These are phyloP conservation scores for Theocolax elegans DNA, from an alignment of 1,140 invertebrate species.

Conservation along the genomic window DNA sequence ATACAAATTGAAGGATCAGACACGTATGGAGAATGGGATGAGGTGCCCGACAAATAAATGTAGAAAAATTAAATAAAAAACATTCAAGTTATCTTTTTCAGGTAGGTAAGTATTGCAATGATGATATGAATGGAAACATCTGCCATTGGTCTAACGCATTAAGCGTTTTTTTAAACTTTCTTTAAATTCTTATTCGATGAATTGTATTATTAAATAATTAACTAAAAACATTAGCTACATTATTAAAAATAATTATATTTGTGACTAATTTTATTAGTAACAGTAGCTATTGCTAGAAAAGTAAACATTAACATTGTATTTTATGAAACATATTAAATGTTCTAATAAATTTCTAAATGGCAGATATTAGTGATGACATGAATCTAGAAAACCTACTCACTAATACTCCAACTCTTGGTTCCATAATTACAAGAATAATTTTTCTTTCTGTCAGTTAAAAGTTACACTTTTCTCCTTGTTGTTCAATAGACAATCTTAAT, in stretches of 20 bases:
- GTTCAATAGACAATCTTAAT: constrained; percentile 34
- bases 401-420: constrained; percentile 39
- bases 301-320: too few species aligned
- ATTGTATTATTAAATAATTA: too few species aligned
- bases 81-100: constrained; percentile 34
- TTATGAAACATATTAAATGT: too few species aligned
- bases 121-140: constrained; percentile 54
- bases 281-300: too few species aligned
- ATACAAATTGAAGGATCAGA: constrained; percentile 12
- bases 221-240: too few species aligned
- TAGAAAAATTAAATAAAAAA: constrained; percentile 32
- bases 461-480: constrained; percentile 36
- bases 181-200: too few species aligned
- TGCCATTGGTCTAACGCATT: constrained; percentile 46
- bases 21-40: constrained; percentile 11
- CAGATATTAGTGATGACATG: constrained; percentile 40
- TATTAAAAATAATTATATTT: background rate
- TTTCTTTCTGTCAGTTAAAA: constrained; percentile 40
- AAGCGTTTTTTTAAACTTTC: background rate
- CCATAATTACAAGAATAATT: constrained; percentile 48
- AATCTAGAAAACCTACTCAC: constrained; percentile 42
- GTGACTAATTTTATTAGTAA: too few species aligned
- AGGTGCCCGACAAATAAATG: background rate
- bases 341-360: constrained; percentile 15
- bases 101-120: constrained; percentile 33